Percentiles rank a stretch among this genome's conserved stretches.
Evolutionary conservation across 2,113 vertebrate species (phyloP).

Genomic region (Diadophis punctatus): DNA sequence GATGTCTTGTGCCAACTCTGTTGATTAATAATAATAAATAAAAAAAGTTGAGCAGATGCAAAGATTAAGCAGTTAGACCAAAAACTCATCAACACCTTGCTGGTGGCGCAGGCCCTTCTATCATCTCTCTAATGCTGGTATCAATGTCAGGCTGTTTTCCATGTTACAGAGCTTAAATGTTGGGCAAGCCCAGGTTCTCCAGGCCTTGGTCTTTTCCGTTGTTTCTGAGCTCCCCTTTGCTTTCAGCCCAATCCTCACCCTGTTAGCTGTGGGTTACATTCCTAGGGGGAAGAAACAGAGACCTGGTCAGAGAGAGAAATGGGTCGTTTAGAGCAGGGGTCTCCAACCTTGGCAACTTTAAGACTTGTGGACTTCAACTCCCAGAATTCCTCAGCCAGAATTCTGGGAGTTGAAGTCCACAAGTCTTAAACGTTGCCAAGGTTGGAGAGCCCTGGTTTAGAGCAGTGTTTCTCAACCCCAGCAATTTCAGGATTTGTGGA

Average conservation of each 20-base stretch:
- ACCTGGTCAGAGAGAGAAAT: not conserved
- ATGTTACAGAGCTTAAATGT: not conserved
- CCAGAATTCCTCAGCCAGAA: no score
- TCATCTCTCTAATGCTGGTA: not conserved
- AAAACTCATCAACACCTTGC: not conserved
- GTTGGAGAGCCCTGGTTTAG: no score
- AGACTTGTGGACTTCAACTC: not conserved
- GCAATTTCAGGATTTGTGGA: no score
- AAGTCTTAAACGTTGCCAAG: no score
- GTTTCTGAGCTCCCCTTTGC: not conserved
- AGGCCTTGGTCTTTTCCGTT: no score
- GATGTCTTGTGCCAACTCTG: not conserved
- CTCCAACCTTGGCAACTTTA: not conserved
- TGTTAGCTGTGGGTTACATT: not conserved
- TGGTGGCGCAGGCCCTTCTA: accelerated
- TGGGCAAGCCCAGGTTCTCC: no score
- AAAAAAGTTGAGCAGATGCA: not conserved
- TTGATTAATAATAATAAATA: not conserved
- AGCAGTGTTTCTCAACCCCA: no score
- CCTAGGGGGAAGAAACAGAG: not conserved
- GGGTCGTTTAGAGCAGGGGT: not conserved
- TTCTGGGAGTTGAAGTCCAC: no score
- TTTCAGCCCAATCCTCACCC: not conserved
- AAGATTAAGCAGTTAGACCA: not conserved
- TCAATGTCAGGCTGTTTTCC: not conserved